phyloP scores from a whole-genome alignment of 1,140 invertebrate genomes.

The Heliconius hermathena region DNA sequence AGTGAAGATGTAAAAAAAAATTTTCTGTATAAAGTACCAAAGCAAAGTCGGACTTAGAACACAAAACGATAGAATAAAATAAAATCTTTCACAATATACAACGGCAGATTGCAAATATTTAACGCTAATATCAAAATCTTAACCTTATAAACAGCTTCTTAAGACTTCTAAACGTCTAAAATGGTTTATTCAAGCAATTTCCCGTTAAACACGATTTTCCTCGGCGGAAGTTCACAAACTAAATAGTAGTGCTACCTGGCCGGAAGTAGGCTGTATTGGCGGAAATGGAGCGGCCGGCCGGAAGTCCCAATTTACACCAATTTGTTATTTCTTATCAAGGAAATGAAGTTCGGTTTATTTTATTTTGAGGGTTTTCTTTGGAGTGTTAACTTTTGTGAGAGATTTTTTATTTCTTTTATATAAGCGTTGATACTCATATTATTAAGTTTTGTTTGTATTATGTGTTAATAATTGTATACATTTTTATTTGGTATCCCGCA shows the following conservation, averaged over 20 bases:
- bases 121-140: neutral
- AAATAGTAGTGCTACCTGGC: slow-evolving; percentile 58
- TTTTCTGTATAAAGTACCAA: too few species aligned
- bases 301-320: slow-evolving; percentile 70
- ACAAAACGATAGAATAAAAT: neutral
- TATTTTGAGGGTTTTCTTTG: slow-evolving; percentile 9
- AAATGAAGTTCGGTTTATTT: slow-evolving; percentile 44
- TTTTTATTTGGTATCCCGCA: too few species aligned
- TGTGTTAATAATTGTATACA: too few species aligned
- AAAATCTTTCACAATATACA: neutral
- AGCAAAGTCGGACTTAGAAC: neutral
- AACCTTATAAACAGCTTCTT: neutral
- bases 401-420: neutral
- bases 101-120: neutral
- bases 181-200: slow-evolving; percentile 32
- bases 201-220: slow-evolving; percentile 44
- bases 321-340: slow-evolving; percentile 55
- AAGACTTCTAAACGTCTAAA: slow-evolving; percentile 12
- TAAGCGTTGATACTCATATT: too few species aligned
- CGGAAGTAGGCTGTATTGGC: slow-evolving; percentile 66
- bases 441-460: too few species aligned
- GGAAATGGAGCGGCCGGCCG: slow-evolving; percentile 69
- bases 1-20: too few species aligned
- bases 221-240: slow-evolving; percentile 44
- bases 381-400: neutral